These are phyloP conservation scores for Peromyscus eremicus DNA, from an alignment of 2,797 vertebrate species.

Conservation along the genomic window DNA sequence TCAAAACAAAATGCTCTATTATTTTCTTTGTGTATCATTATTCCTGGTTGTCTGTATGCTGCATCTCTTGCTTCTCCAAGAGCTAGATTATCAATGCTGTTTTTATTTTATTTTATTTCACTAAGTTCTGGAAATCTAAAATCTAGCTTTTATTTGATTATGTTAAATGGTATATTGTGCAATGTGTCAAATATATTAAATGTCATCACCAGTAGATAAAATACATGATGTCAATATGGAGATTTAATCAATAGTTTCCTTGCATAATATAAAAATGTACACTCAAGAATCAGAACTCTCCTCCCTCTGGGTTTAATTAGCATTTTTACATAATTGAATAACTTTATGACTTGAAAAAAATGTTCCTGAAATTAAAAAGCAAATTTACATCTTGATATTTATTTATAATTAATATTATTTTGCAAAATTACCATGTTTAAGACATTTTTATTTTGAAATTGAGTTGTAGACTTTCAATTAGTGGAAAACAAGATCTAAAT, in stretches of 20 bases:
- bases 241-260: slow-evolving; percentile 29
- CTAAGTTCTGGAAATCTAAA: background rate
- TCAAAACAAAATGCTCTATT: background rate
- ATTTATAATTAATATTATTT: slow-evolving; percentile 34
- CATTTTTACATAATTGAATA: slow-evolving; percentile 13
- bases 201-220: background rate
- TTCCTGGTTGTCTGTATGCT: background rate
- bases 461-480: background rate
- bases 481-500: background rate
- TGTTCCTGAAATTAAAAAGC: slow-evolving; percentile 37
- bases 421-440: background rate
- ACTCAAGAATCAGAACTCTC: background rate
- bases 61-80: background rate
- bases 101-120: background rate
- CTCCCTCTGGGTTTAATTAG: slow-evolving; percentile 21
- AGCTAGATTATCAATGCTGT: background rate
- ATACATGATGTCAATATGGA: background rate
- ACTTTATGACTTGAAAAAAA: slow-evolving; percentile 26
- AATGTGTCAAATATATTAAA: background rate
- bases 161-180: background rate
- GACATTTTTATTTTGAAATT: slow-evolving; percentile 16
- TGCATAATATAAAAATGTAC: background rate
- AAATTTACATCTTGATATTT: slow-evolving; percentile 8
- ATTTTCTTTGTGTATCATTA: background rate
- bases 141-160: background rate